phyloP scores from a whole-genome alignment of 2,797 vertebrate species.

The Pseudomugil tenellus region DNA sequence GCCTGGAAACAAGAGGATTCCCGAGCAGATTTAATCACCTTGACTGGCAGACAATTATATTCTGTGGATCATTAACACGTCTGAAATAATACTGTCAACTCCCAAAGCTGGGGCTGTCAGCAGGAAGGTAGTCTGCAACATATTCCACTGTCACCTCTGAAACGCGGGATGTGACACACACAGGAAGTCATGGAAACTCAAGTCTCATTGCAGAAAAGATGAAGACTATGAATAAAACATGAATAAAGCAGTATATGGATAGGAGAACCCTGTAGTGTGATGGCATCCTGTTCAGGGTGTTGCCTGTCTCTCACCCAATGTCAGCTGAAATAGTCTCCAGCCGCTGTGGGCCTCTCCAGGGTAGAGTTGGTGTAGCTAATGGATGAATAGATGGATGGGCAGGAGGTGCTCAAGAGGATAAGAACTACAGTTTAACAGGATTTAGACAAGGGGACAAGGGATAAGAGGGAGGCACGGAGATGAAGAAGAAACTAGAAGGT shows the following conservation, averaged over 20 bases:
- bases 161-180: conserved; percentile 19
- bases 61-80: conserved; percentile 55
- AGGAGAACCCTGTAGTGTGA: not conserved
- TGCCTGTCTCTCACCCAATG: not conserved
- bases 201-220: conserved; percentile 19
- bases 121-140: conserved; percentile 30
- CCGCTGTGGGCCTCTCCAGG: conserved; percentile 1
- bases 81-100: conserved; percentile 44
- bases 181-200: conserved; percentile 21
- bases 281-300: not conserved
- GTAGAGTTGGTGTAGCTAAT: conserved; percentile 18
- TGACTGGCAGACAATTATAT: conserved; percentile 51
- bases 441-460: conserved; percentile 12
- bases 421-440: conserved; percentile 9
- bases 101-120: conserved; percentile 42
- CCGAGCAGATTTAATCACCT: conserved; percentile 44
- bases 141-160: conserved; percentile 37
- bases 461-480: conserved; percentile 21
- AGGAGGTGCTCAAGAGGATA: conserved; percentile 20
- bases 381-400: conserved; percentile 12
- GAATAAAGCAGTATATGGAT: conserved; percentile 5
- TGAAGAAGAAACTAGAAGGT: conserved; percentile 5
- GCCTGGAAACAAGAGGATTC: conserved; percentile 19
- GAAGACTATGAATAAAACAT: conserved; percentile 5
- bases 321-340: conserved; percentile 4